Evolutionary conservation across 2,888 invertebrate species (phyloP), one percentile per base, ranked within the genome.

Genomic region (Erynnis tages): DNA sequence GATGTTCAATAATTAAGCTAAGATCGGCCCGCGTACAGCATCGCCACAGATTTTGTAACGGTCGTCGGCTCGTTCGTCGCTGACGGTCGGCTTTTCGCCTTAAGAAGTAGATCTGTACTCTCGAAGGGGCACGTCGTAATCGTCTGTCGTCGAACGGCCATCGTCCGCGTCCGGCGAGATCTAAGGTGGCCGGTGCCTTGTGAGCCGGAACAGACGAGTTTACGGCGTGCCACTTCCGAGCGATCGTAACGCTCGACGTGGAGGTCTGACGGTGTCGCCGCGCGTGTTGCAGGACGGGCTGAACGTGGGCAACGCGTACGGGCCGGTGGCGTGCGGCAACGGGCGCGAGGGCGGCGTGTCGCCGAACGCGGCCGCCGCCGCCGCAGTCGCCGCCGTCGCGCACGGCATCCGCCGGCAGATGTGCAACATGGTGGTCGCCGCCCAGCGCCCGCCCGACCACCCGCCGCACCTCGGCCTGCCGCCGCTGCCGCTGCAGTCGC

Each of bases 381-480:
- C 96, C 25, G 96, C 96, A 27, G 95, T 96, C 30, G 95, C 95
- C 7, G 95, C 95, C 11, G 96, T 96, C 49, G 96, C 96, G 10
- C 95, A 95, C 84, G 95, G 95, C 34, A 89, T 96, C 53, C 92
- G 96, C 44, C 96, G 96, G 63, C 96, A 96, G 82, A 95, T 96
- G 95, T 94, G 94, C 91, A 93, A 92, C 79, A 94, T 94, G 93
- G 93, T 94, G 53, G 95, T 95, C 11, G 82, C 85, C 5, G 83
- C 86, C 29, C 87, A 86, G 66, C 75, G 85, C 13, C 83, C 85
- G 10, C 71, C 75, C 30, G 86, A 86, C 55, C 86, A 85, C 58
- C 77, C 81, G 62, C 85, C 91, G 73, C 90, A 91, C 83, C 91
- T 69, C 65, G 84, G 77, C 60, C 83, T 67, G 63, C 87, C 82